Evolutionary conservation across 23 tunicate species (phyloP).

Genomic region (Botrylloides violaceus): DNA sequence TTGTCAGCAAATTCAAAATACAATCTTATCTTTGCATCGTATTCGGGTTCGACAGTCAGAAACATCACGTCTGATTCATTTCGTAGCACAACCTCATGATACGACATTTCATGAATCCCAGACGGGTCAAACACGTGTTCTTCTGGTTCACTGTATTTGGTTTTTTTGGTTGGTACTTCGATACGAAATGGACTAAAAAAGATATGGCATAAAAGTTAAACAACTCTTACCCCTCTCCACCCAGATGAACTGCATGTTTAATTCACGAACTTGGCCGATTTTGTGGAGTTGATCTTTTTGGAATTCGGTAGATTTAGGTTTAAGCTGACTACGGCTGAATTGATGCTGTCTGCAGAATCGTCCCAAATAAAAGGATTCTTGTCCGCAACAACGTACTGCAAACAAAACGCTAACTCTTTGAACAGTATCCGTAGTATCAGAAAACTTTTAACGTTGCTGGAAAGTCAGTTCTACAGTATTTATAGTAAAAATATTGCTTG

Average conservation of each 20-base stretch:
- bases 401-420: background rate
- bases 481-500: too few species aligned
- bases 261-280: slow-evolving; percentile 32
- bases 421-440: too few species aligned
- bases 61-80: slow-evolving; percentile 32
- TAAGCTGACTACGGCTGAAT: slow-evolving; percentile 69
- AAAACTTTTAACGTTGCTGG: too few species aligned
- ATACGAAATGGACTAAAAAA: slow-evolving; percentile 57
- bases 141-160: slow-evolving; percentile 28
- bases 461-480: too few species aligned
- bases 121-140: slow-evolving; percentile 38
- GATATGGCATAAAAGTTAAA: too few species aligned
- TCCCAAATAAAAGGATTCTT: slow-evolving; percentile 82
- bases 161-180: slow-evolving; percentile 36
- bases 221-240: too few species aligned
- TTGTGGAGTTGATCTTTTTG: slow-evolving; percentile 27
- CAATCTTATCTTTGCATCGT: slow-evolving; percentile 5
- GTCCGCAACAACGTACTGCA: slow-evolving; percentile 7
- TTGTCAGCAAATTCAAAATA: slow-evolving; percentile 41
- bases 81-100: slow-evolving; percentile 34
- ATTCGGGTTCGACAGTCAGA: slow-evolving; percentile 35
- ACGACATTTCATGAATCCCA: slow-evolving; percentile 59
- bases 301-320: slow-evolving; percentile 41
- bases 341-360: slow-evolving; percentile 58
- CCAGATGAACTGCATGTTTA: background rate